Evolutionary conservation across 92 coral and sea anemone species (phyloP), one percentile per base, ranked within the genome.

Genomic region (Umimayanthus kanabou): DNA sequence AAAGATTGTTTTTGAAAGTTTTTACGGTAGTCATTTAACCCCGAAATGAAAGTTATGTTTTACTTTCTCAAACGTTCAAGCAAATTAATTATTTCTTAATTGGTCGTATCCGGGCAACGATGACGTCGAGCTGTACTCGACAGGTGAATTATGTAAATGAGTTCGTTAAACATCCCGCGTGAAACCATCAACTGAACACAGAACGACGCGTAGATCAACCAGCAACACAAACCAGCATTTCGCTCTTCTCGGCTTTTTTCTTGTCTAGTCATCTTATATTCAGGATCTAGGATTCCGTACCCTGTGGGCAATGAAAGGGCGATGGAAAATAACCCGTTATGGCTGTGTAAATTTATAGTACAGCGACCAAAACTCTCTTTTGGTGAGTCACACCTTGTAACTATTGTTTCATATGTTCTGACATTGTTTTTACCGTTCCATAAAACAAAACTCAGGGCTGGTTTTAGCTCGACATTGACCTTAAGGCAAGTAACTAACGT

Each of bases 291-390:
- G 57, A 80, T 61, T 64, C 75, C 18, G 33, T 50, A 66, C 15
- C 53, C 66, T 30, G 11, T 50, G 80, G 79, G 87, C 14, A 37
- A 73, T 65, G 74, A 50, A 13, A 29, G 29, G 64, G 50, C 65
- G 57, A 85, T 89, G 79, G 72, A 76, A 69, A 57, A 74, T 50
- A 72, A 66, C 57, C 82, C 88, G 18, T 64, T 92, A 69, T 67
- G 85, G 73, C 82, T 86, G 72, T 95, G 98, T 74, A 83, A 85
- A 49, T 65, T 93, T 20, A 87, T 95, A n/a, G 89, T 93, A 42
- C 47, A 78, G 47, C 93, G 91, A 49, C 92, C 95, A 16, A 91
- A 91, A 85, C 87, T 90, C 7, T 82, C 88, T 80, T 95, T 95
- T 53, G 96, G 98, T 95, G 82, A 88, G 96, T 90, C 26, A 66